phyloP scores from a whole-genome alignment of 2,113 vertebrate species.

The Odocoileus hemionus region DNA sequence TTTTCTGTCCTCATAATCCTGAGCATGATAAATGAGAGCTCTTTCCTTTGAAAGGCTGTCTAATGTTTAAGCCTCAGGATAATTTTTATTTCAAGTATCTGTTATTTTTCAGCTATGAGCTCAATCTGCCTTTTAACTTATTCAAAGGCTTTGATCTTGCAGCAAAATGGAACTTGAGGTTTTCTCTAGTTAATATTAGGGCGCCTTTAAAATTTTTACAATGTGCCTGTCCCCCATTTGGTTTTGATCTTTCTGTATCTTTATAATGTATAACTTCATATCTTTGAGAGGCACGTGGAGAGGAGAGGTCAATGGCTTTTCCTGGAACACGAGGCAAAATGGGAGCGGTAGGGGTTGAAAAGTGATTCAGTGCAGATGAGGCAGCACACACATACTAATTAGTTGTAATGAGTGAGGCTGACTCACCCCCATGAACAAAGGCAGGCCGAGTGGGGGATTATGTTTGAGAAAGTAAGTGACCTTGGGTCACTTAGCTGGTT shows the following conservation, averaged over 20 bases:
- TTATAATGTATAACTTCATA: constrained; percentile 20
- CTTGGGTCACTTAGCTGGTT: background rate
- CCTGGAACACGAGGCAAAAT: background rate
- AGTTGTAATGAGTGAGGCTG: background rate
- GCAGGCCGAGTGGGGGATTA: background rate
- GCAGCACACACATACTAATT: background rate
- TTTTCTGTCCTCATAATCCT: background rate
- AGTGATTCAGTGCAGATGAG: accelerated
- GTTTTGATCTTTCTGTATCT: constrained; percentile 43
- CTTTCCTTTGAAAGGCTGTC: constrained; percentile 24
- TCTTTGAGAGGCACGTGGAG: background rate
- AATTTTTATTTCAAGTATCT: constrained; percentile 48
- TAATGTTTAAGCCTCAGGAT: constrained; percentile 9
- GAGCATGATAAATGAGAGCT: background rate
- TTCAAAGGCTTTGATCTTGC: constrained; percentile 29
- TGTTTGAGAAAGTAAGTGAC: background rate
- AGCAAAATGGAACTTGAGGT: background rate
- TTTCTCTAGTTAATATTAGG: background rate
- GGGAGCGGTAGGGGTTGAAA: background rate
- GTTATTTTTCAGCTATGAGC: constrained; percentile 26
- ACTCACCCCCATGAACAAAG: background rate
- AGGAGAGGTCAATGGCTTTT: background rate
- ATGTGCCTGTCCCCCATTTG: background rate
- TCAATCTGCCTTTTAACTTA: constrained; percentile 21
- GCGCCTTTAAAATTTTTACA: constrained; percentile 23